These are phyloP conservation scores for Heliothis subflexa DNA, from an alignment of 1,140 invertebrate species.

Conservation along the genomic window DNA sequence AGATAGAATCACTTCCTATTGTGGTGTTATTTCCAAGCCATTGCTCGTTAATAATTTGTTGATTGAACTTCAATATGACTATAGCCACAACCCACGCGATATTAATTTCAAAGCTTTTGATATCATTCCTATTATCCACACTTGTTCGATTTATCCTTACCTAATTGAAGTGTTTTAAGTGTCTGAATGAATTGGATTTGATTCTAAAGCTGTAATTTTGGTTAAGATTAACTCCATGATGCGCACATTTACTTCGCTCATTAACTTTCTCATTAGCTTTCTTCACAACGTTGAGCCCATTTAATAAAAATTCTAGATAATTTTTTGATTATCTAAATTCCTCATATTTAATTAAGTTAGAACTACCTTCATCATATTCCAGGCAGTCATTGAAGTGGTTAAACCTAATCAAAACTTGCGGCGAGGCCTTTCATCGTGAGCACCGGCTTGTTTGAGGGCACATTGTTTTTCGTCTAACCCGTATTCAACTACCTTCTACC, in stretches of 20 bases:
- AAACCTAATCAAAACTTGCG: slow-evolving; percentile 29
- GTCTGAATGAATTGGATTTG: no score
- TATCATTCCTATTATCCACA: background rate
- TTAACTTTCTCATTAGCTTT: no score
- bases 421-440: background rate
- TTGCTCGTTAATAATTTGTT: background rate
- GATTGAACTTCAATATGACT: background rate
- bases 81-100: background rate
- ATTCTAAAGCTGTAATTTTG: no score
- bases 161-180: background rate
- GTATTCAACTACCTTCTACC: background rate
- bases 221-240: no score
- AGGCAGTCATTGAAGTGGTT: background rate
- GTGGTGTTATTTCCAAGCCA: background rate
- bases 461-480: slow-evolving; percentile 20
- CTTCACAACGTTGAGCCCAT: no score
- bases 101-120: background rate
- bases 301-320: no score
- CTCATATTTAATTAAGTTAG: background rate
- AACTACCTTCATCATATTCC: slow-evolving; percentile 1
- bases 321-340: no score
- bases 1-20: background rate
- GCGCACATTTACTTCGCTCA: no score
- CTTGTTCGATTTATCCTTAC: background rate
- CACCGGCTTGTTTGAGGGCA: slow-evolving; percentile 1